phyloP scores from a whole-genome alignment of 2,113 vertebrate species.

The Protobothrops mucrosquamatus region DNA sequence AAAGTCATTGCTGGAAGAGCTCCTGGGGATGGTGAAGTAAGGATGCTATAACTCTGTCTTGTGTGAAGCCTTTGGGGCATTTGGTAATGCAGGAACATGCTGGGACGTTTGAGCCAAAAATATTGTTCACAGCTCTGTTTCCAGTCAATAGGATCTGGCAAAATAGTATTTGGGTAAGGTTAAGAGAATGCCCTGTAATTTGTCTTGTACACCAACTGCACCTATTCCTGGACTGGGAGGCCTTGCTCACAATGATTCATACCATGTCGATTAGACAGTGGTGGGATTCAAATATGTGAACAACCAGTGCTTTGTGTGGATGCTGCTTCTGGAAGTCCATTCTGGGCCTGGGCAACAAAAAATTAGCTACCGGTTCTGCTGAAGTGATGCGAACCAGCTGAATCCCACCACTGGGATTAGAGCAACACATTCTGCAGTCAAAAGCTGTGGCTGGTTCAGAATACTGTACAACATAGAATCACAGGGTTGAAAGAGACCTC shows the following conservation, averaged over 20 bases:
- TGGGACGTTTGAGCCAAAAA: background rate
- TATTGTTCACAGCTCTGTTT: background rate
- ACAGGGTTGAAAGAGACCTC: background rate
- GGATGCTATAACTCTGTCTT: background rate
- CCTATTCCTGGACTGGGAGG: background rate
- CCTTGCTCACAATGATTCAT: background rate
- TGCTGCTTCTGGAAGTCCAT: too few relatives aligned
- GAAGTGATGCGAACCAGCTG: too few relatives aligned
- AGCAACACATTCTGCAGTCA: background rate
- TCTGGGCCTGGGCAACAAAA: too few relatives aligned
- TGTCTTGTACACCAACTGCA: background rate
- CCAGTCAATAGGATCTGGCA: background rate
- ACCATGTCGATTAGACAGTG: background rate
- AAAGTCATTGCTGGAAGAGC: background rate
- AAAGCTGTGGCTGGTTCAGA: background rate
- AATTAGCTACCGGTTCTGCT: too few relatives aligned
- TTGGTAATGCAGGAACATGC: background rate
- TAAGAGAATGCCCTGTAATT: background rate
- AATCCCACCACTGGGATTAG: background rate
- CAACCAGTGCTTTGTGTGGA: too few relatives aligned
- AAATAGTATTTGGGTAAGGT: background rate
- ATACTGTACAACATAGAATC: background rate
- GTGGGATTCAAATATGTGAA: too few relatives aligned
- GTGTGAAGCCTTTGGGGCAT: background rate
- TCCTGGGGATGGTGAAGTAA: background rate